Percentiles rank a stretch among this genome's conserved stretches.
phyloP scores from a whole-genome alignment of 2,888 invertebrate genomes.

The Troides oblongomaculatus region DNA sequence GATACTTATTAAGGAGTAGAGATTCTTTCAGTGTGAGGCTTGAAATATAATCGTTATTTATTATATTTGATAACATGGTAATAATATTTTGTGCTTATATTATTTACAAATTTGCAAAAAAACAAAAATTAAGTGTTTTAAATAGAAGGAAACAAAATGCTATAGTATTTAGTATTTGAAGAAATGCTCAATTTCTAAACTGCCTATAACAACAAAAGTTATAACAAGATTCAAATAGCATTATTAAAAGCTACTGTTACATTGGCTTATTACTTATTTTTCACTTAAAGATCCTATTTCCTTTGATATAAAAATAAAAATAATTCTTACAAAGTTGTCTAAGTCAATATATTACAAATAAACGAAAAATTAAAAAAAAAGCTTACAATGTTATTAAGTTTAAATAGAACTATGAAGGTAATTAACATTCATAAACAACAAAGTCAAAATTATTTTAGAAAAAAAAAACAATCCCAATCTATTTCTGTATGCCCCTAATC shows the following conservation, averaged over 20 bases:
- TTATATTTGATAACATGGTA: no score
- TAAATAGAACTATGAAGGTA: slow-evolving; percentile 47
- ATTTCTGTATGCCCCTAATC: slow-evolving; percentile 52
- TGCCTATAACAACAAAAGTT: neutral
- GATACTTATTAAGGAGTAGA: no score
- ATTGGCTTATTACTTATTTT: neutral
- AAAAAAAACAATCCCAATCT: slow-evolving; percentile 43
- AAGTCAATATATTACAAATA: neutral
- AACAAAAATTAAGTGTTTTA: no score
- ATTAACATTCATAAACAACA: slow-evolving; percentile 43
- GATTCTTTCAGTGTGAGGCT: no score
- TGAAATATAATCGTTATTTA: no score
- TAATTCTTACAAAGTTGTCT: neutral
- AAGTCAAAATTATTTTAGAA: slow-evolving; percentile 39
- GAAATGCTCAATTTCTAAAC: no score
- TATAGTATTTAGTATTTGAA: no score
- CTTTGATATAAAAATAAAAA: neutral
- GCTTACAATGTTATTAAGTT: slow-evolving; percentile 35
- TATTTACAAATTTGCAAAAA: no score
- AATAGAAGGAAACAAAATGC: no score
- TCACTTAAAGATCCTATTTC: neutral
- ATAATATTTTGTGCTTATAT: no score
- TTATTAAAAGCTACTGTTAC: neutral
- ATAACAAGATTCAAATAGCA: neutral
- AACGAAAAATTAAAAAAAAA: neutral